Conservation (phyloP, 2,888 invertebrate genomes). For the Tetramorium bicarinatum region DNA sequence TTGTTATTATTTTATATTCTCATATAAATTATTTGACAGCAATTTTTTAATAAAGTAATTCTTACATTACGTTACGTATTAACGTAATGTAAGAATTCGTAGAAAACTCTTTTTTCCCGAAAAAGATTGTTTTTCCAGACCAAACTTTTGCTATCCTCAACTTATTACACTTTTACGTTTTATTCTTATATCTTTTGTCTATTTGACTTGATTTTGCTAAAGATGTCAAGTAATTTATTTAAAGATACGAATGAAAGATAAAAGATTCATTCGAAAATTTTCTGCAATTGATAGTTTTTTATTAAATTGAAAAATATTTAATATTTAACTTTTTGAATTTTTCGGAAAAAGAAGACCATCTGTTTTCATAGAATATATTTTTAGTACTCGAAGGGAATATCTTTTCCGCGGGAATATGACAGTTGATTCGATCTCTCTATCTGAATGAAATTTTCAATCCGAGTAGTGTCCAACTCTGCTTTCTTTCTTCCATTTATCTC, state of each 20-base stretch:
- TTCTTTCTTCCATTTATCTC: neutral
- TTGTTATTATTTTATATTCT: neutral
- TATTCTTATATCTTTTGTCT: neutral
- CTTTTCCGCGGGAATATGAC: constrained; percentile 14
- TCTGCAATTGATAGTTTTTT: constrained; percentile 12
- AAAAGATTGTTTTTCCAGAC: neutral
- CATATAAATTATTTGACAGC: neutral
- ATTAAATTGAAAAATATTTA: neutral
- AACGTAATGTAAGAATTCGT: neutral
- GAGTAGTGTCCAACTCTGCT: neutral
- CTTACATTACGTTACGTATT: neutral
- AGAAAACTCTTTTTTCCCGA: neutral
- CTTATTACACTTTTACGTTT: neutral
- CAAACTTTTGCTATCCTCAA: constrained; percentile 5
- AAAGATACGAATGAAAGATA: neutral
- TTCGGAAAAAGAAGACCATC: neutral
- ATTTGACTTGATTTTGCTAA: neutral
- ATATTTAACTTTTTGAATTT: neutral
- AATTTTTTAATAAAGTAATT: neutral
- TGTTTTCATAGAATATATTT: constrained; percentile 41
- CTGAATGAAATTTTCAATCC: constrained; percentile 36
- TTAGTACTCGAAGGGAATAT: constrained; percentile 43
- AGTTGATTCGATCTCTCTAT: constrained; percentile 15
- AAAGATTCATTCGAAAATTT: neutral
- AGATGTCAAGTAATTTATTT: constrained; percentile 13